Conservation (phyloP, 2,888 invertebrate genomes). For the Drosophila cracens region DNA sequence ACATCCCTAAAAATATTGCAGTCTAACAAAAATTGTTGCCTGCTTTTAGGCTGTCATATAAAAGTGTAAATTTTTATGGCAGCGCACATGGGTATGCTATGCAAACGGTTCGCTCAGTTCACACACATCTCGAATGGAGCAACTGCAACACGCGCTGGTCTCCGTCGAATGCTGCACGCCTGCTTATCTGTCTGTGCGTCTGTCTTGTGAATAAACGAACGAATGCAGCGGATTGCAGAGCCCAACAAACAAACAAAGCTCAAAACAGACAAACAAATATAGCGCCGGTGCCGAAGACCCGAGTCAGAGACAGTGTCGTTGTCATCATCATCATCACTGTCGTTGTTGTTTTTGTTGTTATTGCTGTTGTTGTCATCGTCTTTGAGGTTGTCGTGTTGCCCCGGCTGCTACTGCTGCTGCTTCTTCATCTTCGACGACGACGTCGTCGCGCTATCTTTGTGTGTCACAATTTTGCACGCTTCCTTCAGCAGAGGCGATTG, state of each 20-base stretch:
- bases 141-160: slow-evolving; percentile 6
- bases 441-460: slow-evolving; percentile 71
- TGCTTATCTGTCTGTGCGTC: slow-evolving; percentile 4
- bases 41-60: slow-evolving; percentile 27
- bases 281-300: slow-evolving; percentile 38
- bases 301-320: slow-evolving; percentile 13
- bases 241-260: slow-evolving; percentile 46
- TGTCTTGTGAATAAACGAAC: slow-evolving; percentile 1
- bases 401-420: slow-evolving; percentile 26
- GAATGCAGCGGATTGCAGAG: slow-evolving; percentile 16
- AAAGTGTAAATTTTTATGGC: background rate
- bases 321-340: slow-evolving; percentile 45
- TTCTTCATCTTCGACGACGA: slow-evolving; percentile 29
- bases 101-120: slow-evolving; percentile 14
- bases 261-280: slow-evolving; percentile 53
- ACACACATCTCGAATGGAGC: background rate
- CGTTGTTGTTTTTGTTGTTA: slow-evolving; percentile 12
- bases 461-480: slow-evolving; percentile 78
- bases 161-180: background rate
- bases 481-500: slow-evolving; percentile 65
- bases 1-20: background rate
- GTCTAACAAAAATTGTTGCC: slow-evolving; percentile 19
- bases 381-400: slow-evolving; percentile 55
- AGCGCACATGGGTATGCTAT: slow-evolving; percentile 43
- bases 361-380: slow-evolving; percentile 28